phyloP scores from a whole-genome alignment of 2,797 vertebrate species.

The Poeciliopsis gracilis region DNA sequence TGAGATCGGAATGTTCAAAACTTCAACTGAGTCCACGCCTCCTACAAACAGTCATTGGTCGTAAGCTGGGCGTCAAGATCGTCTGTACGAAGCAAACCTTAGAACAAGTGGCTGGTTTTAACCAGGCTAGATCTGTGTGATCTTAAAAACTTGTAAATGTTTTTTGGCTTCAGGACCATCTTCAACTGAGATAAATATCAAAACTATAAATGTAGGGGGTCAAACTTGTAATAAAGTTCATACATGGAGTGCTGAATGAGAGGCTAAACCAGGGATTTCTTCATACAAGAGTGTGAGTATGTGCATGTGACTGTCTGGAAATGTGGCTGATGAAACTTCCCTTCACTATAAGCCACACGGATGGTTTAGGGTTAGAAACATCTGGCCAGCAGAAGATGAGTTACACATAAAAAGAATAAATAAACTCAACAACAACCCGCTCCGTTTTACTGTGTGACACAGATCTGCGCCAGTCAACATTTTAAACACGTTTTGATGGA shows the following conservation, averaged over 20 bases:
- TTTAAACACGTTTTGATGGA: constrained; percentile 30
- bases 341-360: constrained; percentile 36
- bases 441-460: not conserved
- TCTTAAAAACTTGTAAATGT: not conserved
- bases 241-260: not conserved
- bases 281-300: not conserved
- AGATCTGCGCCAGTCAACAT: constrained; percentile 17
- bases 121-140: not conserved
- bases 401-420: constrained; percentile 17
- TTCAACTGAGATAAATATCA: not conserved
- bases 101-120: too few relatives aligned
- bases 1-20: too few relatives aligned
- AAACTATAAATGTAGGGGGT: not conserved
- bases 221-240: not conserved
- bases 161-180: not conserved
- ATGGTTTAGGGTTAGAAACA: constrained; percentile 50
- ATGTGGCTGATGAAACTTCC: constrained; percentile 57
- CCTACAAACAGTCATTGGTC: too few relatives aligned
- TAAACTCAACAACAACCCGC: not conserved
- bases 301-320: constrained; percentile 50
- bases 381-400: constrained; percentile 48
- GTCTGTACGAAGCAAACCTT: too few relatives aligned
- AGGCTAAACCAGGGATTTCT: not conserved
- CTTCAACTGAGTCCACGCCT: too few relatives aligned
- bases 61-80: too few relatives aligned